Base-by-base conservation (phyloP, 1,140 invertebrate genomes). In the Macrostomum lignano region DNA sequence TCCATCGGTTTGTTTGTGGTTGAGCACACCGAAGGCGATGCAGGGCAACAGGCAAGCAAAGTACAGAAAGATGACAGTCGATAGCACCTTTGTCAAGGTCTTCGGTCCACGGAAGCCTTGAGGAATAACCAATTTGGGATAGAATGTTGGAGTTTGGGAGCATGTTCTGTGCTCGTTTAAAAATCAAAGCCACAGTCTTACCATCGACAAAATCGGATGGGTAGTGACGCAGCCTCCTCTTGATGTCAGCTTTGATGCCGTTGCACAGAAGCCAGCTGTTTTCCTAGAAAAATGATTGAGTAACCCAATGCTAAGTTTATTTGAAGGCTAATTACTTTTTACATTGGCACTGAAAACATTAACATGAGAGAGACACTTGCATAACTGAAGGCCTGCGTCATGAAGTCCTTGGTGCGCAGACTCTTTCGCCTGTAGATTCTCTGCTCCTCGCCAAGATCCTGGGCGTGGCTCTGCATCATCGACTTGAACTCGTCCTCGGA, bases 41-140 rank as follows among this genome's bases (percentile, higher is more conserved):
- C 65, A 63, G 15, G 67, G 67, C 20, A 70, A 52, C 24, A 69
- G 54, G 47, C 67, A 68, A 31, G 66, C 67, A 55, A 69, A 69
- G 48, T 69, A 69, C 4, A 69, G 59, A 47, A 69, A 69, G 21
- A 68, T 53, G n/a, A 66, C 65, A 4, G 67, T 67, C 21, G 63
- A 65, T 29, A 66, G 44, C 7, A 51, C 58, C 46, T 67, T 67
- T 37, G 61, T 57, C 7, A 65, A 42, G 7, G 64, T 62, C 36
- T 55, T 55, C 32, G 53, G 52, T 9, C 65, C 65, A 15, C 53
- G 38, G 17, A 67, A 38, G 24, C 56, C 58, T 60, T 37, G 28
- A 46, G 42, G 33, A 25, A 26, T 29, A 28, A 30, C n/a, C n/a
- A n/a, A n/a, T n/a, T n/a, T n/a, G n/a, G n/a, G n/a, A n/a, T n/a